These are phyloP conservation scores for Ochlodes sylvanus DNA, from an alignment of 2,888 invertebrate species.

Conservation along the genomic window DNA sequence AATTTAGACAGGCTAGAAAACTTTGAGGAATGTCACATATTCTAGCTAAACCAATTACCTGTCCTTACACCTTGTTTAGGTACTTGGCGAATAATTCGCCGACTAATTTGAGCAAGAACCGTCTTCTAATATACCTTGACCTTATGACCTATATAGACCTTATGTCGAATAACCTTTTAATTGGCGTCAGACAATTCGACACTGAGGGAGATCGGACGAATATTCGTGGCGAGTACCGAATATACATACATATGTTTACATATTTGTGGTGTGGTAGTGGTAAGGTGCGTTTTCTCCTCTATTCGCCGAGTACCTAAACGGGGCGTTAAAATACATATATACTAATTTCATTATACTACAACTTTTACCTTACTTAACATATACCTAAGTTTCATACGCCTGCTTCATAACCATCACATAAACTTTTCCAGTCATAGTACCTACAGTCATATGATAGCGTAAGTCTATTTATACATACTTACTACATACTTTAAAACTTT, in stretches of 20 bases:
- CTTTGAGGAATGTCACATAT: conserved; percentile 52
- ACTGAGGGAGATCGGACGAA: too few species aligned
- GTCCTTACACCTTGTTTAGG: conserved; percentile 48
- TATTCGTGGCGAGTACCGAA: too few species aligned
- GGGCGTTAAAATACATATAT: conserved; percentile 44
- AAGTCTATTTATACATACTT: conserved; percentile 80
- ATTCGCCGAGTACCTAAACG: too few species aligned
- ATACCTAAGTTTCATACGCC: conserved; percentile 57
- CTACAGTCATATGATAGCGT: conserved; percentile 76
- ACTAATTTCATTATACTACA: conserved; percentile 50
- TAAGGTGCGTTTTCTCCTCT: too few species aligned
- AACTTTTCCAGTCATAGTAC: conserved; percentile 70
- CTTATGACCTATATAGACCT: too few species aligned
- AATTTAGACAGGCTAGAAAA: conserved; percentile 45
- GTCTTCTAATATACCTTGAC: too few species aligned
- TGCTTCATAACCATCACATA: conserved; percentile 61
- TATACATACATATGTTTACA: too few species aligned
- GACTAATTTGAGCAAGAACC: too few species aligned
- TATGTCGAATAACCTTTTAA: too few species aligned
- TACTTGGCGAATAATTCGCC: too few species aligned
- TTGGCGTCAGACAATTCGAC: too few species aligned
- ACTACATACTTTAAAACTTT: conserved; percentile 74
- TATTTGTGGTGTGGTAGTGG: too few species aligned
- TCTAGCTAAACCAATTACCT: conserved; percentile 60
- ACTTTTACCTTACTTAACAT: conserved; percentile 46